Evolutionary conservation across 2,888 invertebrate genomes (phyloP).

Genomic region (Antheraea assamensis): DNA sequence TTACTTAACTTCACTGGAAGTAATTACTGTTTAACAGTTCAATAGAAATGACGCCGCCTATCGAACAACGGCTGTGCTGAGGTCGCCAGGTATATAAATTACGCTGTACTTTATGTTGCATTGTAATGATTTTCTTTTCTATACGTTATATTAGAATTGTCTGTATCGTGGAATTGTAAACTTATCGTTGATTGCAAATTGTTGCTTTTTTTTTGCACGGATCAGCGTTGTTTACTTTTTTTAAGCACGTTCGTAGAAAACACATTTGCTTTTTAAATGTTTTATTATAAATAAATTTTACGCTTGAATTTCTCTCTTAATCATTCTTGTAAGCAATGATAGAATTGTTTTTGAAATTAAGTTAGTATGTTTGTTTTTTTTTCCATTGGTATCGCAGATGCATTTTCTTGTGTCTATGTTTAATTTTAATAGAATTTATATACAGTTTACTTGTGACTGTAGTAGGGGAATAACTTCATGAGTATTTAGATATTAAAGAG

Average conservation of each 20-base stretch:
- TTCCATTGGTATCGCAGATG: too few species aligned
- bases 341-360: too few species aligned
- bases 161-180: neutral
- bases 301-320: neutral
- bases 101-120: neutral
- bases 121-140: neutral
- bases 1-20: neutral
- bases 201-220: neutral
- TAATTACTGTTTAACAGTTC: constrained; percentile 2
- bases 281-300: neutral
- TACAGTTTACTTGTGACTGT: too few species aligned
- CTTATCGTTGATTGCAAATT: neutral
- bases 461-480: too few species aligned
- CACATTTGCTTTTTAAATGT: neutral
- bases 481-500: too few species aligned
- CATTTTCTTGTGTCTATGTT: too few species aligned
- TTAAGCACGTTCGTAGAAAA: neutral
- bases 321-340: neutral
- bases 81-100: too few species aligned
- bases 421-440: too few species aligned
- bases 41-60: constrained; percentile 4
- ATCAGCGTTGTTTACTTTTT: neutral
- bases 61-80: neutral
- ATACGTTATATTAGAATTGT: neutral
- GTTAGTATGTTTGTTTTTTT: too few species aligned